Conservation (phyloP, 2,888 invertebrate species). For the Chloroclysta siterata region DNA sequence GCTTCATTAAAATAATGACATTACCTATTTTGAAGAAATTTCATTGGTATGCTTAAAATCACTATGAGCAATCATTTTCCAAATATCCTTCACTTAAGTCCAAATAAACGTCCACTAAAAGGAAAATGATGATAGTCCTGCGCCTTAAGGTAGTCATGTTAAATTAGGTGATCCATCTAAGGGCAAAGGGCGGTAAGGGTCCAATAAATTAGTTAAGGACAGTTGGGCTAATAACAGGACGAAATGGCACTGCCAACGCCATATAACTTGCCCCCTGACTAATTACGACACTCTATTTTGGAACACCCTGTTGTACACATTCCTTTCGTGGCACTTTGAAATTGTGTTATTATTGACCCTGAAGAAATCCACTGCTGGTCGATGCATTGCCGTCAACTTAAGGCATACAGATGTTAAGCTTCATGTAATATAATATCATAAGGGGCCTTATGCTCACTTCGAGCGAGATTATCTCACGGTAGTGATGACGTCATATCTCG, state of each 20-base stretch:
- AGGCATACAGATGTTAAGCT: too few relatives aligned
- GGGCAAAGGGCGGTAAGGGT: slow-evolving; percentile 76
- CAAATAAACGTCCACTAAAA: slow-evolving; percentile 35
- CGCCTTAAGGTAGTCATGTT: slow-evolving; percentile 67
- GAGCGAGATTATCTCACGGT: too few relatives aligned
- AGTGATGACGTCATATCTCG: too few relatives aligned
- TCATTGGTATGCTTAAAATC: too few relatives aligned
- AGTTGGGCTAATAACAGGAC: slow-evolving; percentile 76
- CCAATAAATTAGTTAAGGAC: slow-evolving; percentile 83
- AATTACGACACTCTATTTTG: slow-evolving; percentile 76
- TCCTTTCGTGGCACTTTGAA: background rate
- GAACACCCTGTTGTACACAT: slow-evolving; percentile 42
- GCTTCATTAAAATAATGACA: too few relatives aligned
- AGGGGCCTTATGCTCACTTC: too few relatives aligned
- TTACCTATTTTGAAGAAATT: too few relatives aligned
- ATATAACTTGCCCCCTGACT: slow-evolving; percentile 81
- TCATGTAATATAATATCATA: too few relatives aligned
- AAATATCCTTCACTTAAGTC: background rate
- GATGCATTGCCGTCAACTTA: too few relatives aligned
- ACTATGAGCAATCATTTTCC: too few relatives aligned
- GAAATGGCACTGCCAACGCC: slow-evolving; percentile 72
- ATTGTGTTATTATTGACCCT: background rate
- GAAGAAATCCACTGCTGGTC: too few relatives aligned
- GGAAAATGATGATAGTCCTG: slow-evolving; percentile 63
- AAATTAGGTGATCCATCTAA: slow-evolving; percentile 82